These are phyloP conservation scores for Nomada ruficornis DNA, from an alignment of 2,888 invertebrate genomes.

Conservation along the genomic window DNA sequence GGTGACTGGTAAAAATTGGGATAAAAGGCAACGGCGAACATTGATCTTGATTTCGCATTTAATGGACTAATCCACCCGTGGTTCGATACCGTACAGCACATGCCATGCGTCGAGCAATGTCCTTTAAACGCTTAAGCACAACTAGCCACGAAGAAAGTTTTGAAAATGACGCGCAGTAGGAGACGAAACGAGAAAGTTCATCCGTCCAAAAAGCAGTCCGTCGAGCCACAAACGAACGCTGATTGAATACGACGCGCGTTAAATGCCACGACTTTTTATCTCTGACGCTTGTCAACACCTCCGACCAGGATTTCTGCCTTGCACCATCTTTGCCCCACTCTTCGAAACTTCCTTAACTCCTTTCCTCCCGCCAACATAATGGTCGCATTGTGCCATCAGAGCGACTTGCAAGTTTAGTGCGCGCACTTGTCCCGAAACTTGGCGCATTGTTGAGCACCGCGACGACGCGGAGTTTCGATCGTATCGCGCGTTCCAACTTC, in stretches of 20 bases:
- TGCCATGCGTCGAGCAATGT: too few relatives aligned
- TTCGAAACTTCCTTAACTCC: slow-evolving; percentile 62
- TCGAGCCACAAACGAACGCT: slow-evolving; percentile 43
- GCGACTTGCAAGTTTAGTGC: slow-evolving; percentile 27
- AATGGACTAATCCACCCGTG: too few relatives aligned
- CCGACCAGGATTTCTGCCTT: slow-evolving; percentile 27
- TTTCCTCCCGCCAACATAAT: slow-evolving; percentile 57
- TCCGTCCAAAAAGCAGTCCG: background rate
- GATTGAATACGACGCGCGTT: slow-evolving; percentile 47
- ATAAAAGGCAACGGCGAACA: slow-evolving; percentile 28
- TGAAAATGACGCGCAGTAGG: background rate
- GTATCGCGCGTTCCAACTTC: slow-evolving; percentile 22
- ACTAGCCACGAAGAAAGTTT: background rate
- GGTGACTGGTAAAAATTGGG: slow-evolving; percentile 11
- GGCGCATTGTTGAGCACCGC: slow-evolving; percentile 42
- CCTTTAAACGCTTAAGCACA: too few relatives aligned
- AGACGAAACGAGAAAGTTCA: background rate
- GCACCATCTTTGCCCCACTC: background rate
- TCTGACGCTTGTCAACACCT: slow-evolving; percentile 4
- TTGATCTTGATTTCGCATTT: background rate
- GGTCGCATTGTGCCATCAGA: slow-evolving; percentile 50
- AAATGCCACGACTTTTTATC: slow-evolving; percentile 50
- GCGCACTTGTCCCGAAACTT: slow-evolving; percentile 46
- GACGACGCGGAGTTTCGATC: slow-evolving; percentile 37
- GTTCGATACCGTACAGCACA: too few relatives aligned